Evolutionary conservation across 1,140 invertebrate species (phyloP).

Genomic region (Lepidurus apus): DNA sequence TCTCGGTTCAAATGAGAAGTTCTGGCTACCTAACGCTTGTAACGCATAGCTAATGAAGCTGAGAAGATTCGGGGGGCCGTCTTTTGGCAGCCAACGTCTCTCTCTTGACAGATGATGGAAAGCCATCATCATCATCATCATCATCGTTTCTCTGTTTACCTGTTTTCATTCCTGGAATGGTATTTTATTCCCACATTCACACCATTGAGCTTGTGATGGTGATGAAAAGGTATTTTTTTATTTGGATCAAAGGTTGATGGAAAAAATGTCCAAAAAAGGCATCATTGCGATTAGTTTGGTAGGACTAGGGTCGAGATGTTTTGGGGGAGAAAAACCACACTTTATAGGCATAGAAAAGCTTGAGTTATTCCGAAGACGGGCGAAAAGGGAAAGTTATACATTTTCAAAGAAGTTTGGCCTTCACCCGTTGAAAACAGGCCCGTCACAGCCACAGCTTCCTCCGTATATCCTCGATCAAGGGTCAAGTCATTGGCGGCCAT

Average conservation of each 20-base stretch:
- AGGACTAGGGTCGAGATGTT: neutral
- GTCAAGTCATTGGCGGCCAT: neutral
- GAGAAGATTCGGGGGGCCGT: neutral
- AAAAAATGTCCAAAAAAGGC: neutral
- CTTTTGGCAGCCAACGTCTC: slow-evolving; percentile 1
- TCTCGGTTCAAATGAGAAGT: neutral
- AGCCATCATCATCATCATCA: slow-evolving; percentile 7
- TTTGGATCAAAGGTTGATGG: neutral
- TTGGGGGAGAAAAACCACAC: neutral
- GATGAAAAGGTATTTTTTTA: neutral
- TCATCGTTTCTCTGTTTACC: neutral
- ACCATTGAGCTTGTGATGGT: neutral
- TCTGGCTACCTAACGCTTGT: neutral
- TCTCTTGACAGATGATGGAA: neutral
- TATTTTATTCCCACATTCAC: neutral
- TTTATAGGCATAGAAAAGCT: slow-evolving; percentile 10
- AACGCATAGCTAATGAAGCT: neutral
- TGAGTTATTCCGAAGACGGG: neutral
- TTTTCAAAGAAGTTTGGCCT: neutral
- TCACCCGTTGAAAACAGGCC: neutral
- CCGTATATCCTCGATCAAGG: neutral
- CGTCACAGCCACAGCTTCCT: neutral
- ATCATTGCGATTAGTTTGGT: neutral
- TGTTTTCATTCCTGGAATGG: neutral
- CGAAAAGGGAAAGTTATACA: neutral